Conservation (phyloP, 2,888 invertebrate species). For the Lottia gigantea region DNA sequence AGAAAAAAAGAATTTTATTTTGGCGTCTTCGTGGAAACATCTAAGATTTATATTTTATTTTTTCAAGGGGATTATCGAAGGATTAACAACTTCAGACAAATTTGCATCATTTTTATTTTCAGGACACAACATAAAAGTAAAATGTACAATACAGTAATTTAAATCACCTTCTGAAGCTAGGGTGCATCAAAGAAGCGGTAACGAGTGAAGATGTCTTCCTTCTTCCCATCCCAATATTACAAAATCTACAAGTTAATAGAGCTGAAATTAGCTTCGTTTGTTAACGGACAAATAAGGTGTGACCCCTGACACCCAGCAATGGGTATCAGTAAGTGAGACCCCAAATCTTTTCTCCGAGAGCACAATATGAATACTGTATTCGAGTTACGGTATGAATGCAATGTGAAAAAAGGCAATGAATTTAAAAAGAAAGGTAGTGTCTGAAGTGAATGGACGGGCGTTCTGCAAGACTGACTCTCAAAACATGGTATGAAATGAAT, state of each 20-base stretch:
- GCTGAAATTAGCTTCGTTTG: slow-evolving; percentile 27
- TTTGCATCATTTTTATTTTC: too few species aligned
- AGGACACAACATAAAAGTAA: too few species aligned
- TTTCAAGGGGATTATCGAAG: too few species aligned
- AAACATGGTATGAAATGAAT: background rate
- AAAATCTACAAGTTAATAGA: slow-evolving; percentile 23
- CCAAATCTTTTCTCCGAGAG: background rate
- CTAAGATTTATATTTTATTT: too few species aligned
- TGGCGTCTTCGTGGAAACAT: too few species aligned
- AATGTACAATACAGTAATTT: background rate
- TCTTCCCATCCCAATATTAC: slow-evolving; percentile 3
- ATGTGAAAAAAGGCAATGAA: slow-evolving; percentile 6
- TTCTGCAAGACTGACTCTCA: background rate
- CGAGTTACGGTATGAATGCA: background rate
- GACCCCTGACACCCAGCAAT: background rate
- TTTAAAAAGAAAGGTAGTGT: background rate
- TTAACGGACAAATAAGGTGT: slow-evolving; percentile 10
- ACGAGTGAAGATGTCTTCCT: background rate
- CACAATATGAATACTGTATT: background rate
- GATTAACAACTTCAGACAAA: too few species aligned
- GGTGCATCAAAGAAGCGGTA: slow-evolving; percentile 4
- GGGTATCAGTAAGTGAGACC: slow-evolving; percentile 8
- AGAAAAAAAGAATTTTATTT: too few species aligned
- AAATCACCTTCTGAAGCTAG: background rate
- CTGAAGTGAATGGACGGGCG: background rate